phyloP scores from a whole-genome alignment of 1,140 invertebrate genomes.

The Lanistes nyassanus region DNA sequence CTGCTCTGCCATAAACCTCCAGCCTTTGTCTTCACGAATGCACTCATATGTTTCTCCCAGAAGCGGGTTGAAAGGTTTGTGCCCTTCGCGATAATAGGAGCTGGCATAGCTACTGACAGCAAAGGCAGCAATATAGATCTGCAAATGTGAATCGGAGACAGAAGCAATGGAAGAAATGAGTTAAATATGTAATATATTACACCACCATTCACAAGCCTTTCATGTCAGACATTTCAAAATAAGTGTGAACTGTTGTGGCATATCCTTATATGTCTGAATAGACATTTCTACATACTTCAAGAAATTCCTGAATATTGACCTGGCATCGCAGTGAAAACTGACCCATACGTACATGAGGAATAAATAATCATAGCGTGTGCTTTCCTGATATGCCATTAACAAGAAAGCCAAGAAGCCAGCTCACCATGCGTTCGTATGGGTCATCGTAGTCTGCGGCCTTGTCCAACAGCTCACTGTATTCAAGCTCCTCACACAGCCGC shows the following conservation, averaged over 20 bases:
- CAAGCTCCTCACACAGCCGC: constrained; percentile 66
- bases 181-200: no score
- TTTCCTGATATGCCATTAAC: background rate
- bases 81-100: constrained; percentile 61
- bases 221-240: no score
- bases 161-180: no score
- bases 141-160: constrained; percentile 26
- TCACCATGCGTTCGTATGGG: constrained; percentile 63
- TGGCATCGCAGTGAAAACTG: no score
- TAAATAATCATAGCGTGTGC: background rate
- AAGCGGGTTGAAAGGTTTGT: constrained; percentile 66
- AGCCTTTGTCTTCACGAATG: constrained; percentile 80
- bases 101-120: constrained; percentile 65
- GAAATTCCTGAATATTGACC: background rate
- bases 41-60: constrained; percentile 72
- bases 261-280: background rate
- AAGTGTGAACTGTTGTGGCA: no score
- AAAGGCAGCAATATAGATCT: constrained; percentile 74
- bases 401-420: constrained; percentile 1
- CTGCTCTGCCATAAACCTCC: constrained; percentile 79
- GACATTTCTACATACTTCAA: background rate
- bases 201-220: no score
- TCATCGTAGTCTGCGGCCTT: constrained; percentile 60
- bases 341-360: no score
- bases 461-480: constrained; percentile 66